Percentiles rank a stretch among this genome's conserved stretches.
Conservation (phyloP, 2,888 invertebrate species). For the Copidosoma aretas region DNA sequence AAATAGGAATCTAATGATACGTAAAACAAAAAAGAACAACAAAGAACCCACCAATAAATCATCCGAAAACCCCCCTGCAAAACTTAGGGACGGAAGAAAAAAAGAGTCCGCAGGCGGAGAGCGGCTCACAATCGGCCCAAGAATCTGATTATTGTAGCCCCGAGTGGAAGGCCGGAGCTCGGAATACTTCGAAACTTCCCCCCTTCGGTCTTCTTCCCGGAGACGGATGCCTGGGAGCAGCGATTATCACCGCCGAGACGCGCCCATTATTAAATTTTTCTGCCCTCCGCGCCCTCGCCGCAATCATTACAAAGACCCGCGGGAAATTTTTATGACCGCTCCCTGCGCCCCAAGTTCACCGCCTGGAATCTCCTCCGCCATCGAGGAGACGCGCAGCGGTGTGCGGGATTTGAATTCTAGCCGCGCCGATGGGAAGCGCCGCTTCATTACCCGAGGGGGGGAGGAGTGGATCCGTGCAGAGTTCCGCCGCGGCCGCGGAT, state of each 20-base stretch:
- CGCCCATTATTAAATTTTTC: constrained; percentile 51
- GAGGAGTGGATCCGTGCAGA: too few relatives aligned
- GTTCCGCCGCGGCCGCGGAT: too few relatives aligned
- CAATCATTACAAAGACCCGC: constrained; percentile 4
- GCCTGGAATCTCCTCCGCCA: too few relatives aligned
- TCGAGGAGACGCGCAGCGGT: too few relatives aligned
- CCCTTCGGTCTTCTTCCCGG: not conserved
- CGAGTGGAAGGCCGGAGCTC: constrained; percentile 39
- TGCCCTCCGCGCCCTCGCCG: not conserved
- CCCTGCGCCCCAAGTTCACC: not conserved
- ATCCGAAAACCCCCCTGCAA: too few relatives aligned
- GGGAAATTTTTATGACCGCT: constrained; percentile 19
- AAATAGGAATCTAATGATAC: too few relatives aligned
- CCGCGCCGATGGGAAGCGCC: constrained; percentile 4
- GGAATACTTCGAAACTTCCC: constrained; percentile 52
- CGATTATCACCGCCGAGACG: constrained; percentile 7
- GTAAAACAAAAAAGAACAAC: too few relatives aligned
- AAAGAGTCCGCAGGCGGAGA: constrained; percentile 4
- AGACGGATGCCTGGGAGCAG: not conserved
- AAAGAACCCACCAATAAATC: too few relatives aligned
- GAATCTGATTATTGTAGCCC: constrained; percentile 58
- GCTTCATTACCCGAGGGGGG: constrained; percentile 17
- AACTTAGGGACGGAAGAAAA: not conserved
- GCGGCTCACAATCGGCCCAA: too few relatives aligned
- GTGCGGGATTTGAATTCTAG: constrained; percentile 29